Evolutionary conservation across 1,140 invertebrate species (phyloP).

Genomic region (Camponotus pennsylvanicus): DNA sequence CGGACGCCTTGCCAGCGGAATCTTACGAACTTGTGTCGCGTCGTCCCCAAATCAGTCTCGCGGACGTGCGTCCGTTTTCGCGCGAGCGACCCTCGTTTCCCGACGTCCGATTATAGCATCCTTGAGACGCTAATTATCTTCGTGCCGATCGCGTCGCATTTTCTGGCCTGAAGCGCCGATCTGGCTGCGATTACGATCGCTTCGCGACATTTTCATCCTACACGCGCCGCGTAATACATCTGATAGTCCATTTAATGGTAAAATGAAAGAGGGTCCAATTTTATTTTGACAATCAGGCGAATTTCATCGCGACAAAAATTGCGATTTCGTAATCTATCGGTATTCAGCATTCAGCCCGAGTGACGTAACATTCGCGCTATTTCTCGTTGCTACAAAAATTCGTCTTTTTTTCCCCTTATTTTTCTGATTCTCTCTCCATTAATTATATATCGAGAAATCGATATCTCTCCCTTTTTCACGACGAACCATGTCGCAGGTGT

Average conservation of each 20-base stretch:
- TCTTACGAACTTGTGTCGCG: background rate
- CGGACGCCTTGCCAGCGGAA: constrained; percentile 67
- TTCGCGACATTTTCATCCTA: background rate
- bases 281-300: background rate
- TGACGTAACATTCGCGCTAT: constrained; percentile 14
- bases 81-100: constrained; percentile 28
- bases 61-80: constrained; percentile 20
- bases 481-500: constrained; percentile 50
- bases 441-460: constrained; percentile 37
- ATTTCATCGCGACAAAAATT: constrained; percentile 33
- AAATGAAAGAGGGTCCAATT: background rate
- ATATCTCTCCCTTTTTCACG: constrained; percentile 12
- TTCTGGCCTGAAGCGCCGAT: constrained; percentile 46
- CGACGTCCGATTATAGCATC: constrained; percentile 42
- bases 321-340: constrained; percentile 20
- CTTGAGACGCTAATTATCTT: constrained; percentile 34
- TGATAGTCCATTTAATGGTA: background rate
- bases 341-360: constrained; percentile 43
- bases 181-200: constrained; percentile 29
- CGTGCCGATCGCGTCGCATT: constrained; percentile 45
- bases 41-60: constrained; percentile 8
- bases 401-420: constrained; percentile 15
- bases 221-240: background rate
- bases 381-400: constrained; percentile 40
- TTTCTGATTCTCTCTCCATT: background rate